Percentiles rank a stretch among this genome's conserved stretches.
Evolutionary conservation across 2,888 invertebrate genomes (phyloP).

Genomic region (Phortica okadai): DNA sequence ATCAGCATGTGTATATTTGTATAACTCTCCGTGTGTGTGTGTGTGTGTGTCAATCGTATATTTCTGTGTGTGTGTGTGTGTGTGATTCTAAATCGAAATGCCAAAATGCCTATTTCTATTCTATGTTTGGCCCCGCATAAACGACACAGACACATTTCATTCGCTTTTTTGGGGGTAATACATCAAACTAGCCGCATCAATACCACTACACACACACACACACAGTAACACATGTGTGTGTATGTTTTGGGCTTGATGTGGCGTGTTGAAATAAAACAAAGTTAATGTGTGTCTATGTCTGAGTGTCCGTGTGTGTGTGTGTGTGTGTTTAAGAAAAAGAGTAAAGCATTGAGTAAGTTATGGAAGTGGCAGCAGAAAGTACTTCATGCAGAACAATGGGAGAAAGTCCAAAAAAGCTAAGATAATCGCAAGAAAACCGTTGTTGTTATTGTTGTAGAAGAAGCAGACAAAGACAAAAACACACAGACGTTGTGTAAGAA

Average conservation of each 20-base stretch:
- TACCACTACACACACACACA: conserved; percentile 53
- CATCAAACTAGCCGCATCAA: conserved; percentile 75
- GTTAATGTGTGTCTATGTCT: conserved; percentile 55
- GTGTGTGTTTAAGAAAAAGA: conserved; percentile 25
- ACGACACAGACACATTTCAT: conserved; percentile 66
- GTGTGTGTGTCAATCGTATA: conserved; percentile 4
- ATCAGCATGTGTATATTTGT: conserved; percentile 24
- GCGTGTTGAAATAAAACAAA: conserved; percentile 68
- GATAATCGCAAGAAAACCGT: conserved; percentile 28
- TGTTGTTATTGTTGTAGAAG: background rate
- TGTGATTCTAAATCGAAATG: conserved; percentile 68
- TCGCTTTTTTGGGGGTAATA: conserved; percentile 70
- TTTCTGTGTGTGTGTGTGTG: conserved; percentile 51
- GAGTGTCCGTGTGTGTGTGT: conserved; percentile 25
- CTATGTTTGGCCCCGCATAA: conserved; percentile 67
- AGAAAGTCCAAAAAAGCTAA: conserved; percentile 33
- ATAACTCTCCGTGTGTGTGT: background rate
- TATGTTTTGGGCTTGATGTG: conserved; percentile 35
- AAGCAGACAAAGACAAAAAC: background rate
- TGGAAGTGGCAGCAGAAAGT: conserved; percentile 42
- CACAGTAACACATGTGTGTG: conserved; percentile 17
- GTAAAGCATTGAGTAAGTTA: conserved; percentile 9
- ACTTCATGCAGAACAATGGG: conserved; percentile 66
- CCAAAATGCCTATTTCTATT: conserved; percentile 72
- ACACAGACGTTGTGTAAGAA: background rate